A percentile compares a stretch with the other conserved stretches of the same genome.
These are phyloP conservation scores for Ametastegia equiseti DNA, from an alignment of 2,888 invertebrate species.

Conservation along the genomic window DNA sequence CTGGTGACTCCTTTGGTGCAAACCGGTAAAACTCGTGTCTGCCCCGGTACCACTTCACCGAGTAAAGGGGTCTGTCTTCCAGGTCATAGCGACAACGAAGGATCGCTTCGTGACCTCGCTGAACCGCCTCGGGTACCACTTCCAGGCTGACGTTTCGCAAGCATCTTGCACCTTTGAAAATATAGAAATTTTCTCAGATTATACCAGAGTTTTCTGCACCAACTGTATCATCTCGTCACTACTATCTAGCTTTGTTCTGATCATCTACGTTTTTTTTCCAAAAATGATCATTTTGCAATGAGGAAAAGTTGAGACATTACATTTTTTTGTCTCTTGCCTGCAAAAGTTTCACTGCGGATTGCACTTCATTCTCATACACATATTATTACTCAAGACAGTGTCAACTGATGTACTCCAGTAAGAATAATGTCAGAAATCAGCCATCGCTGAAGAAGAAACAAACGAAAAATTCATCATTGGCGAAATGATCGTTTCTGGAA, in stretches of 20 bases:
- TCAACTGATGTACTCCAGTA: too few relatives aligned
- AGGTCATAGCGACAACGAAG: slow-evolving; percentile 87
- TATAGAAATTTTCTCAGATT: background rate
- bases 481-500: slow-evolving; percentile 69
- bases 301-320: too few relatives aligned
- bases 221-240: slow-evolving; percentile 57
- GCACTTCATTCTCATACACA: too few relatives aligned
- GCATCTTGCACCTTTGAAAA: slow-evolving; percentile 79
- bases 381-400: too few relatives aligned
- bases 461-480: slow-evolving; percentile 62
- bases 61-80: slow-evolving; percentile 86
- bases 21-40: slow-evolving; percentile 90
- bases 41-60: slow-evolving; percentile 93
- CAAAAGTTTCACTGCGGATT: too few relatives aligned
- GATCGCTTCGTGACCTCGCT: slow-evolving; percentile 83
- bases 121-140: slow-evolving; percentile 84
- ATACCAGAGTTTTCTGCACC: background rate
- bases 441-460: too few relatives aligned
- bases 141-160: slow-evolving; percentile 85
- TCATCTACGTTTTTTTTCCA: too few relatives aligned
- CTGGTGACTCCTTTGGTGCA: slow-evolving; percentile 86
- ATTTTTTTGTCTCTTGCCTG: too few relatives aligned
- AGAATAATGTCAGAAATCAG: too few relatives aligned
- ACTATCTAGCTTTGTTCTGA: slow-evolving; percentile 54
- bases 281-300: too few relatives aligned